Conservation (phyloP, 2,113 vertebrate genomes). For the Octodon degus region DNA sequence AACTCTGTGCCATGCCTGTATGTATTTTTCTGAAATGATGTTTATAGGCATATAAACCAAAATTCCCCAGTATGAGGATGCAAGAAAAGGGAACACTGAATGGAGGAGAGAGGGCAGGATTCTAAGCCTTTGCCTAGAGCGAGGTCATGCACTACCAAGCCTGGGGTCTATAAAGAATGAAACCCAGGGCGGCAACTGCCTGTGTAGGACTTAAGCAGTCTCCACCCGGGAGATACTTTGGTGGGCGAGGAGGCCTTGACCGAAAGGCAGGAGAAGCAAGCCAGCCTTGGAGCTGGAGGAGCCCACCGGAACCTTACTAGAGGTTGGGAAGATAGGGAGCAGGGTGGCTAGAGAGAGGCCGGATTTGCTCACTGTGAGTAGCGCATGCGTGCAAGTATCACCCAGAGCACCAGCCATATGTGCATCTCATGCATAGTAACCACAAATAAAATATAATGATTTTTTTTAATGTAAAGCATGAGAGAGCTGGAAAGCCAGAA, state of each 20-base stretch:
- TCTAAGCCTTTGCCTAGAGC: not conserved
- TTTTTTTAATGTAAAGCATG: not conserved
- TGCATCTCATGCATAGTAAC: not conserved
- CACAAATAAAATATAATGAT: not conserved
- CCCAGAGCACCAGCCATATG: not conserved
- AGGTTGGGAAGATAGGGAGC: too few species aligned
- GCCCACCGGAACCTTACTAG: not conserved
- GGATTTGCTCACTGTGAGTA: not conserved
- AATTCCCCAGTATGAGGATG: not conserved
- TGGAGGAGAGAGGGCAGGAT: not conserved
- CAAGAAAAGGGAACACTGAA: not conserved
- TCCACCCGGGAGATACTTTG: not conserved
- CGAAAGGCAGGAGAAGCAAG: not conserved
- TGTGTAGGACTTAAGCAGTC: not conserved
- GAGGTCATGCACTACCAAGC: not conserved
- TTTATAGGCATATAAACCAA: conserved; percentile 12
- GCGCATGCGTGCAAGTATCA: not conserved
- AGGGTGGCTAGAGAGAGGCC: not conserved
- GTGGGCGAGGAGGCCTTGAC: not conserved
- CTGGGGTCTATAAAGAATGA: not conserved
- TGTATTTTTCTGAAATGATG: not conserved
- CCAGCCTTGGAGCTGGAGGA: not conserved
- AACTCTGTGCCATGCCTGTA: not conserved
- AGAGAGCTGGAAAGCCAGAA: not conserved
- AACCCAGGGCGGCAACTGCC: not conserved